Evolutionary conservation across 2,888 invertebrate species (phyloP), one percentile per base, ranked within the genome.

Genomic region (Tineola bisselliella): DNA sequence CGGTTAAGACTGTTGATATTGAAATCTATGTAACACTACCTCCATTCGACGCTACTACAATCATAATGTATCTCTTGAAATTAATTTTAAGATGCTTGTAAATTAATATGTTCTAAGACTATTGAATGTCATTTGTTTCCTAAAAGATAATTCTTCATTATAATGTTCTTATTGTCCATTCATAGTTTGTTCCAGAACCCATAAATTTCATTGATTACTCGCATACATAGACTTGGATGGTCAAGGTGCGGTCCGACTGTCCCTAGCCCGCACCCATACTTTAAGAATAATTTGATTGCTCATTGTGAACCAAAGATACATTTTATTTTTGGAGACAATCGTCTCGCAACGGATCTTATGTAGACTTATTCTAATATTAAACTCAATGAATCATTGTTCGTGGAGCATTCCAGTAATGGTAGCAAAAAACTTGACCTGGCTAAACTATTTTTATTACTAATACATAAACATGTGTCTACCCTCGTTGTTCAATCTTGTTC

Each of bases 1-100:
- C 83, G 81, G 79, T 79, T 82, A 84, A 81, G 78, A 81, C 81
- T 86, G 87, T 86, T 86, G 84, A 87, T 87, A 87, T 87, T 87
- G 87, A 87, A 87, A 84, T 84, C 84, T 75, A 74, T 83, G 83
- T 84, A 81, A 82, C 76, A 75, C 72, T 81, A 79, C 75, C 78
- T 58, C 54, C 6, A 48, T 15, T 48, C 1, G 3, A 48, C 38
- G n/a, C 2, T 25, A 4, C 25, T 4, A 25, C 25, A 25, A 25
- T 25, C 25, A 25, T 25, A 25, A 25, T 4, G 25, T 25, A 25
- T 25, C 6, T 25, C 6, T 25, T 6, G 25, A 25, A 25, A 25
- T 25, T 25, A 25, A 25, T 25, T 25, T 25, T 4, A 25, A 25
- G 6, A 25, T 25, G 6, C 2, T 4, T 4, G 6, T 25, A 6